A percentile compares a stretch with the other conserved stretches of the same genome.
phyloP scores from a whole-genome alignment of 2,888 invertebrate species.

The Oscheius myriophilus region DNA sequence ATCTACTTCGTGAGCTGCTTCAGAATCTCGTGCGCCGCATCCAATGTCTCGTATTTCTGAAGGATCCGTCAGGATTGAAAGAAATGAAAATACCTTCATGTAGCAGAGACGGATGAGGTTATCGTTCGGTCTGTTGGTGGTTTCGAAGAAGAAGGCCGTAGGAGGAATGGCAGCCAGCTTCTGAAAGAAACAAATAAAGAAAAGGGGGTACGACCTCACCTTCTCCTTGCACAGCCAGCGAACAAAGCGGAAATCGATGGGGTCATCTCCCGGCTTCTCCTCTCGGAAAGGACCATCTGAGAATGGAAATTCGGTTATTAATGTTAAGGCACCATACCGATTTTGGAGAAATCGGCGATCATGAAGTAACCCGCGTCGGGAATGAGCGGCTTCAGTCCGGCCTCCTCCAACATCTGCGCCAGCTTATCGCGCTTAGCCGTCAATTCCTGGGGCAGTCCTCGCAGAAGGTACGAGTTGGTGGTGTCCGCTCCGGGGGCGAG shows the following conservation, averaged over 20 bases:
- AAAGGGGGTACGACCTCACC: slow-evolving; percentile 47
- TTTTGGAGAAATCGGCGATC: slow-evolving; percentile 85
- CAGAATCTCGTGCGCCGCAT: slow-evolving; percentile 61
- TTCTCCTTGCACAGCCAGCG: slow-evolving; percentile 92
- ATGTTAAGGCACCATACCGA: slow-evolving; percentile 38
- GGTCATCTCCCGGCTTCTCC: slow-evolving; percentile 67
- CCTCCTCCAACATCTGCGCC: slow-evolving; percentile 70
- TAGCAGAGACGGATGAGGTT: slow-evolving; percentile 65
- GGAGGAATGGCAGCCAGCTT: slow-evolving; percentile 93
- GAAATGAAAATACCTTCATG: slow-evolving; percentile 56
- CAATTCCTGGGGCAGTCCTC: slow-evolving; percentile 81
- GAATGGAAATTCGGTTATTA: background rate
- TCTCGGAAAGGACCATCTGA: slow-evolving; percentile 71
- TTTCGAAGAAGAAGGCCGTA: slow-evolving; percentile 85
- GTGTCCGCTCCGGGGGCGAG: slow-evolving; percentile 38
- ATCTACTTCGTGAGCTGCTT: slow-evolving; percentile 24
- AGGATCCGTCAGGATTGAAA: slow-evolving; percentile 7
- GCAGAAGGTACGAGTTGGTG: slow-evolving; percentile 87
- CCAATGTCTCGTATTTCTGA: slow-evolving; percentile 63
- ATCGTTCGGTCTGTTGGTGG: slow-evolving; percentile 52
- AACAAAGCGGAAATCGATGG: slow-evolving; percentile 87
- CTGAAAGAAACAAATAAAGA: slow-evolving; percentile 69
- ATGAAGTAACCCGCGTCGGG: slow-evolving; percentile 98
- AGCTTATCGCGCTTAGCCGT: slow-evolving; percentile 22
- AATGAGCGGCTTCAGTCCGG: slow-evolving; percentile 77